Conservation (phyloP, 2,113 vertebrate species). For the Pycnonotus jocosus region DNA sequence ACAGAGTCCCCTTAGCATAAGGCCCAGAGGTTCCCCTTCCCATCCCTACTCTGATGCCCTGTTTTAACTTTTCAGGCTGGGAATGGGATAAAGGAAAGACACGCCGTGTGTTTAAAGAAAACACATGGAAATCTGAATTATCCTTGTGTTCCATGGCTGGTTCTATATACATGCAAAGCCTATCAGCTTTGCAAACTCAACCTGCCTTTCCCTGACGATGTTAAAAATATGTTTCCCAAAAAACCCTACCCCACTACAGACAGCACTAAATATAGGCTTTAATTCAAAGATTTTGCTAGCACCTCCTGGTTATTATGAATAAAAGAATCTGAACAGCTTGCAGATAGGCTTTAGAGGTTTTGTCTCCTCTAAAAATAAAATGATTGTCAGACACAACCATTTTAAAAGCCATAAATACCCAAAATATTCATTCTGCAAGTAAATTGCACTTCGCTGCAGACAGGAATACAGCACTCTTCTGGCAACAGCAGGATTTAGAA, state of each 20-base stretch:
- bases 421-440: neutral
- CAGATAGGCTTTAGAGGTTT: neutral
- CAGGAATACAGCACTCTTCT: neutral
- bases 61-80: neutral
- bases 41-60: neutral
- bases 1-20: neutral
- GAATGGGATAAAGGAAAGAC: neutral
- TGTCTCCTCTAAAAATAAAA: conserved; percentile 30
- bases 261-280: neutral
- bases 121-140: neutral
- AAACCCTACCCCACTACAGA: neutral
- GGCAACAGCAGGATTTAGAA: neutral
- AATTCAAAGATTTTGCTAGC: conserved; percentile 24
- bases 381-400: conserved; percentile 16
- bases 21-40: neutral
- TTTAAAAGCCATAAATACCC: conserved; percentile 19
- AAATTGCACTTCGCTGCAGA: neutral
- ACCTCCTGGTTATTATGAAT: conserved; percentile 5
- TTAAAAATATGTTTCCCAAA: neutral
- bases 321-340: conserved; percentile 10
- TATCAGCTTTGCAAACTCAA: neutral
- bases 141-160: neutral
- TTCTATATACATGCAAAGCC: neutral
- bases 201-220: neutral
- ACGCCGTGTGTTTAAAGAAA: neutral